A percentile compares a stretch with the other conserved stretches of the same genome.
Evolutionary conservation across 2,797 vertebrate species (phyloP).

Genomic region (Notamacropus eugenii): DNA sequence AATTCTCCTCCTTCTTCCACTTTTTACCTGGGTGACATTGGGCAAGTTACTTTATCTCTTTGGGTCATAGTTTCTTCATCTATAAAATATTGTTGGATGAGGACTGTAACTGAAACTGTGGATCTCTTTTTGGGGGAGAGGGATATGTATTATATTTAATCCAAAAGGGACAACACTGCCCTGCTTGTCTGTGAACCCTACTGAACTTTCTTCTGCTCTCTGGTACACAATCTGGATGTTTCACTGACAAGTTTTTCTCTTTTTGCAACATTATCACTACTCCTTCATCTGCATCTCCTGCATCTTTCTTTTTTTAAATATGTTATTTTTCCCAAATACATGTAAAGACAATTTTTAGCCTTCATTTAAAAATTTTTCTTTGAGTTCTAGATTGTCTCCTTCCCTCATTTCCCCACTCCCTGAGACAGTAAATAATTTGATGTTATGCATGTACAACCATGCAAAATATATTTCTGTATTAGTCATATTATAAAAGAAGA

Average conservation of each 20-base stretch:
- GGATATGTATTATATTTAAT: not conserved
- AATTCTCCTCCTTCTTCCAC: not conserved
- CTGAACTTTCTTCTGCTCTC: not conserved
- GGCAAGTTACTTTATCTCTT: not conserved
- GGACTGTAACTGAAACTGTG: not conserved
- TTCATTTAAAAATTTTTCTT: too few relatives aligned
- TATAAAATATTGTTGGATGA: not conserved
- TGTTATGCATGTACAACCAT: too few relatives aligned
- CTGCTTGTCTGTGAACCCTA: not conserved
- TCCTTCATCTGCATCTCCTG: not conserved
- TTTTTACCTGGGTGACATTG: not conserved
- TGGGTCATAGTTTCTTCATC: not conserved
- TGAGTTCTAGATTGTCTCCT: too few relatives aligned
- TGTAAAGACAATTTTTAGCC: too few relatives aligned
- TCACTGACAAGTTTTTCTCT: not conserved
- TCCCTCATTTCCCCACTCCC: too few relatives aligned
- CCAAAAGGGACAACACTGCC: not conserved
- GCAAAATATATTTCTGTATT: too few relatives aligned
- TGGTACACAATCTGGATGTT: not conserved
- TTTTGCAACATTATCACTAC: not conserved
- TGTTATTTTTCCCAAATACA: too few relatives aligned
- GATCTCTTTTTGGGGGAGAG: not conserved
- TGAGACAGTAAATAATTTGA: too few relatives aligned
- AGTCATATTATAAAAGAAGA: too few relatives aligned
- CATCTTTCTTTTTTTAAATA: not conserved